Evolutionary conservation across 2,888 invertebrate species (phyloP).

Genomic region (Bimastos eiseni): DNA sequence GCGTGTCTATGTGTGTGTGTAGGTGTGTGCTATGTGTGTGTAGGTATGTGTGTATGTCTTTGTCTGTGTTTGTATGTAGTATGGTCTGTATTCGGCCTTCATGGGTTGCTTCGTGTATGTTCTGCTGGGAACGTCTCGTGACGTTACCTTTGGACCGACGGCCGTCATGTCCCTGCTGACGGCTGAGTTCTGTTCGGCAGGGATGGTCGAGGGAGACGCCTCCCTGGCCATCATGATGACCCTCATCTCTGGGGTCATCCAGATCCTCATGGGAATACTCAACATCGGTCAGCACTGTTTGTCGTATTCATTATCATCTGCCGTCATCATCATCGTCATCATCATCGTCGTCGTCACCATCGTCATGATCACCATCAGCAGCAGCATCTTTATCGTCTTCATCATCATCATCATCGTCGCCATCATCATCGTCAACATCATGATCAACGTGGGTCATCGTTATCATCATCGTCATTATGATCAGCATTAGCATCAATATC

Average conservation of each 20-base stretch:
- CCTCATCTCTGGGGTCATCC: conserved; percentile 56
- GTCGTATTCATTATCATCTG: neutral
- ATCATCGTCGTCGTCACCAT: too few species aligned
- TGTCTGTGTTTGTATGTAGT: conserved; percentile 65
- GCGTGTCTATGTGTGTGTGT: too few species aligned
- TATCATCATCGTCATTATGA: too few species aligned
- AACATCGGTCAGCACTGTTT: conserved; percentile 53
- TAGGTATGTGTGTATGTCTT: conserved; percentile 49
- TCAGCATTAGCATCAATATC: too few species aligned
- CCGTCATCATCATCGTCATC: too few species aligned
- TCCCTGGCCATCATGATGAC: conserved; percentile 58
- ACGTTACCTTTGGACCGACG: conserved; percentile 89
- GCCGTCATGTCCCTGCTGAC: conserved; percentile 89
- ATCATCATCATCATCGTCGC: too few species aligned
- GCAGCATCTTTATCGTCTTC: too few species aligned
- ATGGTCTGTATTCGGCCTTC: conserved; percentile 91
- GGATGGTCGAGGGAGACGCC: conserved; percentile 47
- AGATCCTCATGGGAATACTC: conserved; percentile 58
- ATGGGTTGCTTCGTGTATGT: conserved; percentile 87
- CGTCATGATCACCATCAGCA: too few species aligned
- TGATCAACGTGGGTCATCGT: too few species aligned
- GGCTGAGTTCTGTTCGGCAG: conserved; percentile 51
- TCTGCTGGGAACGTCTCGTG: conserved; percentile 86
- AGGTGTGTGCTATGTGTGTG: too few species aligned
- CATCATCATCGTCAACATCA: too few species aligned